phyloP scores from a whole-genome alignment of 2,797 vertebrate genomes.

The Botia kubotai region DNA sequence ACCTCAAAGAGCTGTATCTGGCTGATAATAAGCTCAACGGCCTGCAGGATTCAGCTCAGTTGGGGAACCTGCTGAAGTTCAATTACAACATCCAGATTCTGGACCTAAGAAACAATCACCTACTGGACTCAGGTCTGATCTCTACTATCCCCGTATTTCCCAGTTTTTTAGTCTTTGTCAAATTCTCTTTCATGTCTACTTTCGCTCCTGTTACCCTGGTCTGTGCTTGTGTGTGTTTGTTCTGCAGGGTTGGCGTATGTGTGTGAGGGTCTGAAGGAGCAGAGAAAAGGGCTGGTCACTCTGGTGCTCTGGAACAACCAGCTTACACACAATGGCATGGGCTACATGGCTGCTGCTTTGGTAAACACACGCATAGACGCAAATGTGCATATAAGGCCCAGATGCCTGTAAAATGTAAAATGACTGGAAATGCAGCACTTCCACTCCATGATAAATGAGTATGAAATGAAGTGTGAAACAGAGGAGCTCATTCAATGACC shows the following conservation, averaged over 20 bases:
- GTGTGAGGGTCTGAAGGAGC: constrained; percentile 95
- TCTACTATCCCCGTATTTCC: not conserved
- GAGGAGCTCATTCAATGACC: not conserved
- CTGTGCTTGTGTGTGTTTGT: constrained; percentile 14
- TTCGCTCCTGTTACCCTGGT: not conserved
- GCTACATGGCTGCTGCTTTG: constrained; percentile 90
- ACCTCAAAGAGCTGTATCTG: constrained; percentile 90
- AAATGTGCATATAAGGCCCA: too few species aligned
- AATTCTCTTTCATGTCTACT: constrained; percentile 14
- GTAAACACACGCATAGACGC: constrained; percentile 70
- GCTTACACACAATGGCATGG: constrained; percentile 94
- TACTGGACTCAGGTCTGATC: constrained; percentile 88
- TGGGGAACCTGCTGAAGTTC: constrained; percentile 94
- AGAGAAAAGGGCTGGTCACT: constrained; percentile 90
- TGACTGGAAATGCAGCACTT: not conserved
- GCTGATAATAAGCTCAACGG: constrained; percentile 94
- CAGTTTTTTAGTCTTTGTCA: not conserved
- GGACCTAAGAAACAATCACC: constrained; percentile 92
- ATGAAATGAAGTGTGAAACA: not conserved
- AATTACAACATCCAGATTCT: constrained; percentile 94
- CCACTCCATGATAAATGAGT: too few species aligned
- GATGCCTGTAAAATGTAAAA: not conserved
- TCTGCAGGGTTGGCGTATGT: constrained; percentile 85
- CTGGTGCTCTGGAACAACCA: constrained; percentile 98
- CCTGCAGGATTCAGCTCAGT: constrained; percentile 92